Conservation (phyloP, 2,113 vertebrate genomes). For the Oncorhynchus nerka region DNA sequence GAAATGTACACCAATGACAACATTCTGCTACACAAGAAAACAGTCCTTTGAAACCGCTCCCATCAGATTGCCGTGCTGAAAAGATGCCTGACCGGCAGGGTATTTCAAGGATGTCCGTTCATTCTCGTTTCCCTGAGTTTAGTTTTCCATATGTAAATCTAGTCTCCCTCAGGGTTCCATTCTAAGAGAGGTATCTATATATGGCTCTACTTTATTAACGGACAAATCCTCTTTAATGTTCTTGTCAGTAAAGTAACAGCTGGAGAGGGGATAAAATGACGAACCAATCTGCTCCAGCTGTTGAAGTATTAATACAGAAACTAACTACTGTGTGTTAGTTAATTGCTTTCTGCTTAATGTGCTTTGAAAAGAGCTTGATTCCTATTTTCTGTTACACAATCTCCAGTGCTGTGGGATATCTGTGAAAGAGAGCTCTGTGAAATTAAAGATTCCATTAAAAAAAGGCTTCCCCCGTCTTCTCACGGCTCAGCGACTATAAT, state of each 20-base stretch:
- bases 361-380: slow-evolving; percentile 74
- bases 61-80: slow-evolving; percentile 52
- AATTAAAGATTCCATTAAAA: slow-evolving; percentile 74
- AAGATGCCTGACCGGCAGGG: slow-evolving; percentile 48
- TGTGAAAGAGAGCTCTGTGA: slow-evolving; percentile 63
- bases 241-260: slow-evolving; percentile 72
- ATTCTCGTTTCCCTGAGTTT: slow-evolving; percentile 41
- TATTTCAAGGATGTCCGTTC: slow-evolving; percentile 55
- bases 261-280: slow-evolving; percentile 74
- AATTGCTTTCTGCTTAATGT: slow-evolving; percentile 81
- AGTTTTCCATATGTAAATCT: slow-evolving; percentile 70
- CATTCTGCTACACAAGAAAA: slow-evolving; percentile 48
- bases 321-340: slow-evolving; percentile 77
- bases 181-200: slow-evolving; percentile 69
- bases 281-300: slow-evolving; percentile 73
- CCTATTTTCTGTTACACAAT: slow-evolving; percentile 73
- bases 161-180: slow-evolving; percentile 53
- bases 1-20: slow-evolving; percentile 66
- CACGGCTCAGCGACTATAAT: slow-evolving; percentile 72
- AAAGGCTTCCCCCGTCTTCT: slow-evolving; percentile 60
- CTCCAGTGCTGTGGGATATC: slow-evolving; percentile 62
- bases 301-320: slow-evolving; percentile 78
- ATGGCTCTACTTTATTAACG: slow-evolving; percentile 69
- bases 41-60: slow-evolving; percentile 58
- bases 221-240: slow-evolving; percentile 77